phyloP scores from a whole-genome alignment of 1,140 invertebrate species.

The Colletes latitarsis region DNA sequence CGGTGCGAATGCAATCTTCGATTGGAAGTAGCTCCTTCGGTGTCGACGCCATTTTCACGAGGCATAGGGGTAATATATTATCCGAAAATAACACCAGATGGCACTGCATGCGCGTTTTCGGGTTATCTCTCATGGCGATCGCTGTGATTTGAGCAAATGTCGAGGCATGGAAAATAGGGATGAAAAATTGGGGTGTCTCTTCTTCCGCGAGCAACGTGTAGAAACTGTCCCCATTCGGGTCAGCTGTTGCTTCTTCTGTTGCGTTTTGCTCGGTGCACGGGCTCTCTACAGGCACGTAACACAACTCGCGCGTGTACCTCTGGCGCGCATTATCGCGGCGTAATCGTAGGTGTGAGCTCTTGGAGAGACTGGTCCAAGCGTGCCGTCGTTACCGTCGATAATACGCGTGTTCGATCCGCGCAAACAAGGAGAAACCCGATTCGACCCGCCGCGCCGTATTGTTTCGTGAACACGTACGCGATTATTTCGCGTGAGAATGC shows the following conservation, averaged over 20 bases:
- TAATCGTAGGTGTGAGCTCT: conserved; percentile 11
- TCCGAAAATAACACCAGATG: too few species aligned
- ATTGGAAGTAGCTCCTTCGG: too few species aligned
- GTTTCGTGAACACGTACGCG: not conserved
- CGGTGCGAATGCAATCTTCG: too few species aligned
- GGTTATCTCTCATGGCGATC: too few species aligned
- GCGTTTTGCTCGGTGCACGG: conserved; percentile 26
- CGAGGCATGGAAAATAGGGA: too few species aligned
- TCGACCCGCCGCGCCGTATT: conserved; percentile 11
- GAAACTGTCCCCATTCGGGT: conserved; percentile 65
- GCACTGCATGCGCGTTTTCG: too few species aligned
- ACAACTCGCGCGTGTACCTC: not conserved
- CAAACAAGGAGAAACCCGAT: conserved; percentile 22
- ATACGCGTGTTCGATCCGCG: not conserved
- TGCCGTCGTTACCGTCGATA: conserved; percentile 23
- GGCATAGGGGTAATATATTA: too few species aligned
- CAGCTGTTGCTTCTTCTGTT: conserved; percentile 71
- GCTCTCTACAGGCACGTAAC: conserved; percentile 6
- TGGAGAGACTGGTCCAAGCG: conserved; percentile 25
- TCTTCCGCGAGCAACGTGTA: too few species aligned
- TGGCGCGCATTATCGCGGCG: conserved; percentile 8
- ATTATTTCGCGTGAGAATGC: conserved; percentile 10
- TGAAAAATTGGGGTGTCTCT: too few species aligned
- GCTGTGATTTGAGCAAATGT: too few species aligned
- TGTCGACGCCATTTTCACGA: too few species aligned